Evolutionary conservation across 2,888 invertebrate species (phyloP).

Genomic region (Campoletis raptor): DNA sequence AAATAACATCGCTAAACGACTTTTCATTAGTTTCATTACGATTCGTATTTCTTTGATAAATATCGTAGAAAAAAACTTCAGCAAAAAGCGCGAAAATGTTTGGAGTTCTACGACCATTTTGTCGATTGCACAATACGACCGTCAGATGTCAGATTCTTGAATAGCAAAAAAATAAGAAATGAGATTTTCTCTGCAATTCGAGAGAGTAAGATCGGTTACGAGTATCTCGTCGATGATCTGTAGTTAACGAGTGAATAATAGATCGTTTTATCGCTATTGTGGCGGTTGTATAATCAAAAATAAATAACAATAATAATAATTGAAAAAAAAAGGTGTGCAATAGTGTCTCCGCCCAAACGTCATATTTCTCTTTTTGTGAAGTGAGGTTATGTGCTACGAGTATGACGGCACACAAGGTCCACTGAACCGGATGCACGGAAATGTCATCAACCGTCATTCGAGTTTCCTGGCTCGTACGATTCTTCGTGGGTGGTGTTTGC

Average conservation of each 20-base stretch:
- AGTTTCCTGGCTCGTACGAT: constrained; percentile 76
- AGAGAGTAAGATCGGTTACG: constrained; percentile 1
- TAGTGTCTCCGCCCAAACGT: constrained; percentile 52
- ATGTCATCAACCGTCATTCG: constrained; percentile 79
- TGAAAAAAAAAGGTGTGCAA: constrained; percentile 1
- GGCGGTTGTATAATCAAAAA: neutral
- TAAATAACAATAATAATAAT: neutral
- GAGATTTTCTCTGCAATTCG: neutral
- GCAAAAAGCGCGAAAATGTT: neutral
- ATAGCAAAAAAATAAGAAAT: constrained; percentile 13
- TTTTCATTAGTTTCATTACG: neutral
- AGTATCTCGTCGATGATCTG: constrained; percentile 27
- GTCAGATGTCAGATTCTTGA: constrained; percentile 14
- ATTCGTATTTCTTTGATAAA: neutral
- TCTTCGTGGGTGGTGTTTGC: constrained; percentile 75
- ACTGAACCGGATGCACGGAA: constrained; percentile 79
- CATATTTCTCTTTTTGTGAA: constrained; percentile 46
- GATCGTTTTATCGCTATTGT: neutral
- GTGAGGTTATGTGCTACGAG: constrained; percentile 68
- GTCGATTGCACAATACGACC: constrained; percentile 3
- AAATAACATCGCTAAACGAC: neutral
- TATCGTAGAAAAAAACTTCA: neutral
- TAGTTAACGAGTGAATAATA: neutral
- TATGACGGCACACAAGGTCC: constrained; percentile 75
- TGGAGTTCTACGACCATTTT: neutral